A percentile compares a stretch with the other conserved stretches of the same genome.
These are phyloP conservation scores for Mustela nigripes DNA, from an alignment of 2,113 vertebrate genomes.

Conservation along the genomic window DNA sequence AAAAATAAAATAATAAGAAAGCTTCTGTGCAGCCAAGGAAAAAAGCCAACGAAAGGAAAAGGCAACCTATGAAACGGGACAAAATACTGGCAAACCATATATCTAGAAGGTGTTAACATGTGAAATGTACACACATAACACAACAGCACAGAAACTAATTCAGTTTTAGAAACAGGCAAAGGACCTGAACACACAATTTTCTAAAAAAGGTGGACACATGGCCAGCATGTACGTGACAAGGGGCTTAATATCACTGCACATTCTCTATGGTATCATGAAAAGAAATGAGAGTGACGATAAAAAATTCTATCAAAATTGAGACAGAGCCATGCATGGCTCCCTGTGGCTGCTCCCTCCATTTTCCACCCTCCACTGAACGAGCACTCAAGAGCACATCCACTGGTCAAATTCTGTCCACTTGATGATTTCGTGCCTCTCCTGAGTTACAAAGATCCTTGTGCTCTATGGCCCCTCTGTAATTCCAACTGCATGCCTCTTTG, in stretches of 20 bases:
- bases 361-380: too few species aligned
- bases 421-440: not conserved
- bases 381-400: not conserved
- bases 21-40: not conserved
- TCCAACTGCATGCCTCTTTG: not conserved
- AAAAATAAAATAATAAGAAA: not conserved
- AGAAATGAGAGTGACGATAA: not conserved
- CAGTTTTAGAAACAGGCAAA: not conserved
- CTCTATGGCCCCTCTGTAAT: not conserved
- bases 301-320: not conserved
- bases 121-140: not conserved
- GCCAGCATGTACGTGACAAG: not conserved
- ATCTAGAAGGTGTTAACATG: not conserved
- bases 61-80: not conserved
- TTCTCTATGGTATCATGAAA: not conserved
- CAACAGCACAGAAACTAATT: not conserved
- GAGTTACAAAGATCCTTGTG: not conserved
- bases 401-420: not conserved
- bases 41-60: not conserved
- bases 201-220: not conserved
- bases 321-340: not conserved
- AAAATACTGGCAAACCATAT: not conserved
- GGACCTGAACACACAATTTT: not conserved
- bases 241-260: not conserved
- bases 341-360: not conserved